Evolutionary conservation across 2,113 vertebrate species (phyloP), one percentile per base, ranked within the genome.

Genomic region (Pica pica): DNA sequence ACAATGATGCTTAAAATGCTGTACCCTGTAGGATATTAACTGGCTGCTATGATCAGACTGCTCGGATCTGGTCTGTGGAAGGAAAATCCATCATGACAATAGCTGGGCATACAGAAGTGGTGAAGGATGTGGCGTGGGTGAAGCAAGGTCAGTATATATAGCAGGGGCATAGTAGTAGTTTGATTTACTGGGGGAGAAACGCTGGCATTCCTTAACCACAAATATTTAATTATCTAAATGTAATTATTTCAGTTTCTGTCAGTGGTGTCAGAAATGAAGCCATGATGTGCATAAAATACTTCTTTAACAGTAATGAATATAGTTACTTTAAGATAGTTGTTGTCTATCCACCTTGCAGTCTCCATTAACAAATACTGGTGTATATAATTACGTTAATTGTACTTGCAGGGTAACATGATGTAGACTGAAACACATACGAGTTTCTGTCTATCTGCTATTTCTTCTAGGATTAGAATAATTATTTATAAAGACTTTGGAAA

Each of bases 101-200:
- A 95, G 98, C 98, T 15, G 99, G 99, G 90, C 99, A 99, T 93
- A 98, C 98, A 24, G 99, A 99, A 10, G 99, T 99, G 41, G 99
- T 99, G 57, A 99, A 99, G 98, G 99, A 99, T 70, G 99, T 99
- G 60, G 98, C 98, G 4, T 99, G 99, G 99, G 98, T 99, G 44
- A 99, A 99, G 90, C 99, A 99, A 98, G 99, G 99, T 99, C 76
- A 98, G 94, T 95, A 60, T 23, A 37, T 50, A 8, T 60, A 27
- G 78, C 47, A 76, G 46, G 33, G 35, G 30, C 93, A n/a, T 30
- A 92, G 37, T 26, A 35, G 35, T 37, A 52, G 17, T 65, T 56
- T 47, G 31, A 59, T 92, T 56, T 63, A 59, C 11, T 77, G 49
- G 39, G 17, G 30, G 26, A 67, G 75, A 95, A 89, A 63, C 35